Base-by-base conservation (phyloP, 2,113 vertebrate species). In the Microcebus jonahi region DNA sequence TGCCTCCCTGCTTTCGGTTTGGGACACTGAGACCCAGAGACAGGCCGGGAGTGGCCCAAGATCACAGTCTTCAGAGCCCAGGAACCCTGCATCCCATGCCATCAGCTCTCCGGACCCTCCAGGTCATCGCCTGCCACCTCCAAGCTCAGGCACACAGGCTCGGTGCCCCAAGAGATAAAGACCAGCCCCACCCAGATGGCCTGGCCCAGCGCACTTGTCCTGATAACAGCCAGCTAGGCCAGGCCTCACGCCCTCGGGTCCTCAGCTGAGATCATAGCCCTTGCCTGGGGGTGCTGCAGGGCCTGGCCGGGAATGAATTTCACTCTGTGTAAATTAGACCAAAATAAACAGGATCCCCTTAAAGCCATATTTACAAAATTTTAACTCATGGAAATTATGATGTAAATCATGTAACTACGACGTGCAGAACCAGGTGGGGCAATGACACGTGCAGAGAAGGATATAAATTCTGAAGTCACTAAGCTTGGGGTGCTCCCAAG, bases 161-260 rank as follows among this genome's bases (percentile, higher is more conserved):
- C 81, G 83, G 68, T 50, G 61, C 68, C 73, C 70, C 7, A 12
- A 36, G 45, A 95, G 94, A 97, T 97, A 97, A 85, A 89, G 68
- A 36, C 23, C 27, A 53, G 63, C 29, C 18, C 34, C 55, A 21
- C 75, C 94, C 93, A 34, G 6, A 29, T 7, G 83, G 29, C 29
- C 79, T 61, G 15, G 63, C 61, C 94, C 75, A 25, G 39, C 61
- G 5, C 34, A 5, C 34, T 17, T 50, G 61, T 12, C 81, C 80
- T 6, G 96, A 95, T 97, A 96, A 68, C 25, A n/a, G 11, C 8
- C 8, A 31, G 39, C 50, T 11, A 5, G 73, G 48, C 42, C 73
- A 11, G 70, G 65, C n/a, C 65, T 53, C 34, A 61, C 9, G 15
- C 10, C 2, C 75, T 59, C 20, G 27, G 14, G 23, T 57, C 31